Base-by-base conservation (phyloP, 2,888 invertebrate species). In the Tachina lurida region DNA sequence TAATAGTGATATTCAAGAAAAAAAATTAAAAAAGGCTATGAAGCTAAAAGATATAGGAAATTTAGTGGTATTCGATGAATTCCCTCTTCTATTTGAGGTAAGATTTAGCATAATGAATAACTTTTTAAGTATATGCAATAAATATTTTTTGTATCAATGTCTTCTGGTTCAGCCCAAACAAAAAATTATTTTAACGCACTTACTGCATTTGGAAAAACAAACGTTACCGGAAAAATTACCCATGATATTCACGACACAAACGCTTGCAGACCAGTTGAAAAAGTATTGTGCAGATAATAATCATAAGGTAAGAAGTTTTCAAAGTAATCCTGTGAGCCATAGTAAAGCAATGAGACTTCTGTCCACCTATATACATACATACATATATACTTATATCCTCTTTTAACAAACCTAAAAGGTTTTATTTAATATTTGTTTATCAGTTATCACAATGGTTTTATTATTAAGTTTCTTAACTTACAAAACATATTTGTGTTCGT, bases 131-230 rank as follows among this genome's bases (percentile, higher is more conserved):
- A 17, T 22, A n/a, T 10, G 13, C 17, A 15, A 15, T 31, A 31
- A 31, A 31, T 7, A 19, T 49, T 19, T 43, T 1, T 60, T 12
- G 10, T 56, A 54, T 73, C n/a, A 43, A 41, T 54, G 15, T 17
- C 39, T 17, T 19, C 43, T 75, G 22, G 3, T 52, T 58, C 9
- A 88, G 88, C 80, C 87, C 5, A 86, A 85, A 22, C 80, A 87
- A 56, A 87, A 80, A 63, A 60, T 87, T 0, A 84, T 88, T 31
- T 56, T 88, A 58, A 88, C 87, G 4, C 86, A 86, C 49, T 62
- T 88, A 31, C 49, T 84, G 31, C 68, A 83, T 45, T 19, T 87
- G 65, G 81, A 84, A 58, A 54, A 81, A 13, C 81, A 87, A 45
- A 54, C 49, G 3, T 62, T 87, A 2, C 87, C 87, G 3, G 47